These are phyloP conservation scores for Aplocera efformata DNA, from an alignment of 2,888 invertebrate species.

Conservation along the genomic window DNA sequence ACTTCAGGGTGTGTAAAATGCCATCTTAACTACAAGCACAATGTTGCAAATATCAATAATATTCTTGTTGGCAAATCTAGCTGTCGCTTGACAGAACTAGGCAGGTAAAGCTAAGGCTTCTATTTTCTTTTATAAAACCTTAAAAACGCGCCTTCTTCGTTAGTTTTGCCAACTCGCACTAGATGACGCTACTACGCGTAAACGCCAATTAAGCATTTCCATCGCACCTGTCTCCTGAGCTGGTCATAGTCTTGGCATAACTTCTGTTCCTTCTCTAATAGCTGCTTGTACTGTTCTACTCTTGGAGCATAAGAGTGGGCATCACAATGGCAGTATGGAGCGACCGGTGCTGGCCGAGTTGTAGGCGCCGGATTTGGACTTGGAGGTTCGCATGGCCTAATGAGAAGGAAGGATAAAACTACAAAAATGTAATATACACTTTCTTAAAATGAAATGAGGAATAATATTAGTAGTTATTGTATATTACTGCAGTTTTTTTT, in stretches of 20 bases:
- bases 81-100: too few species aligned
- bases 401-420: constrained; percentile 5
- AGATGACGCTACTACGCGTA: too few species aligned
- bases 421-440: not conserved
- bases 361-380: constrained; percentile 64
- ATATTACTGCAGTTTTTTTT: constrained; percentile 7
- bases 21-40: too few species aligned
- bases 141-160: too few species aligned
- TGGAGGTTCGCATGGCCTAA: constrained; percentile 82
- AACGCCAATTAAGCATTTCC: not conserved
- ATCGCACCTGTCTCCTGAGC: constrained; percentile 66
- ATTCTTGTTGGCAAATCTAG: too few species aligned
- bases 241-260: constrained; percentile 77
- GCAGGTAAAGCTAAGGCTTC: too few species aligned
- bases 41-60: too few species aligned
- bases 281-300: constrained; percentile 81
- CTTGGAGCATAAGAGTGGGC: constrained; percentile 81
- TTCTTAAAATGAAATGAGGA: too few species aligned
- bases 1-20: too few species aligned
- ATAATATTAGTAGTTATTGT: too few species aligned
- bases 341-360: constrained; percentile 74
- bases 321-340: constrained; percentile 84
- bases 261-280: constrained; percentile 81
- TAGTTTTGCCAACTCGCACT: too few species aligned
- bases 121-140: too few species aligned